A percentile compares a stretch with the other conserved stretches of the same genome.
These are phyloP conservation scores for Lingula anatina DNA, from an alignment of 2,888 invertebrate species.

Conservation along the genomic window DNA sequence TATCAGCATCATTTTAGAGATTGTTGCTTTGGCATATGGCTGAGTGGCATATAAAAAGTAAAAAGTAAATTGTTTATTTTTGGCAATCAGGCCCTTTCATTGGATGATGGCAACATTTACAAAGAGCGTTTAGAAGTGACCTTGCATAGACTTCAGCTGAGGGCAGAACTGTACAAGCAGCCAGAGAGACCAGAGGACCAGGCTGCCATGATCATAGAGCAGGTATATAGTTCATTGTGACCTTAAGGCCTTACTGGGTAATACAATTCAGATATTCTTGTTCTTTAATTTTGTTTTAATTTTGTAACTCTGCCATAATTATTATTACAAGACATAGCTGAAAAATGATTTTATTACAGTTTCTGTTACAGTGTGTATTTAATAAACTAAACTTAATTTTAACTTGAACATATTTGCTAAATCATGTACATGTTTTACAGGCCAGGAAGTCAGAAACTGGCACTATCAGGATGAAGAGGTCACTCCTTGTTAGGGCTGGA, in stretches of 20 bases:
- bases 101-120: constrained; percentile 49
- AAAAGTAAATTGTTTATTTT: not conserved
- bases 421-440: constrained; percentile 14
- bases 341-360: not conserved
- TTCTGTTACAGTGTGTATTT: not conserved
- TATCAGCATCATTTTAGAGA: too few relatives aligned
- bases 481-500: constrained; percentile 49
- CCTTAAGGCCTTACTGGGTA: not conserved
- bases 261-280: not conserved
- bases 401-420: not conserved
- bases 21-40: too few relatives aligned
- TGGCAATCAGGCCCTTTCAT: constrained; percentile 37
- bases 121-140: constrained; percentile 43
- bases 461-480: constrained; percentile 48
- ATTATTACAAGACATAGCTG: too few relatives aligned
- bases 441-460: constrained; percentile 47
- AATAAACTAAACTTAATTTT: not conserved
- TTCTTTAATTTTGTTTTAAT: too few relatives aligned
- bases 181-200: constrained; percentile 48
- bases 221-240: constrained; percentile 22
- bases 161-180: constrained; percentile 46
- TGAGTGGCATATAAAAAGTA: not conserved
- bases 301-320: too few relatives aligned
- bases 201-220: constrained; percentile 52
- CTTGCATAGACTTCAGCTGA: constrained; percentile 40